A percentile compares a stretch with the other conserved stretches of the same genome.
Evolutionary conservation across 2,797 vertebrate genomes (phyloP).

Genomic region (Toxotes lorentzi): DNA sequence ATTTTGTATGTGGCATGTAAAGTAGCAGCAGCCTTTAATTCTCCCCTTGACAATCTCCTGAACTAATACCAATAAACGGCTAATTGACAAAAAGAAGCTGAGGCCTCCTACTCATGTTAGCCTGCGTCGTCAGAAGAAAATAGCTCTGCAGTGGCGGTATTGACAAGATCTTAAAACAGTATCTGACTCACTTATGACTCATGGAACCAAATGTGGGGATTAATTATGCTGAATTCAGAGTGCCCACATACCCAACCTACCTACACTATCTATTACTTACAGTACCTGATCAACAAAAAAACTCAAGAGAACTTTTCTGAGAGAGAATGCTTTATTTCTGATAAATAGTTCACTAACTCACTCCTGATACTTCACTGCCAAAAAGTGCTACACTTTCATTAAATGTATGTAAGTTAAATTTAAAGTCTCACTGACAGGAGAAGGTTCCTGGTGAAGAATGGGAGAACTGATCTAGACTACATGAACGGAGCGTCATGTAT

Average conservation of each 20-base stretch:
- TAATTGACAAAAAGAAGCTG: slow-evolving; percentile 26
- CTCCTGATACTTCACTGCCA: background rate
- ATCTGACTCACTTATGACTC: slow-evolving; percentile 65
- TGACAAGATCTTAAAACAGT: slow-evolving; percentile 36
- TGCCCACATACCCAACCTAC: slow-evolving; percentile 31
- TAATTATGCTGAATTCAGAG: slow-evolving; percentile 42
- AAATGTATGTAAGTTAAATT: background rate
- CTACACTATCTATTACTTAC: slow-evolving; percentile 15
- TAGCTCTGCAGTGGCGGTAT: slow-evolving; percentile 20
- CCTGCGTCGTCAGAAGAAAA: slow-evolving; percentile 46
- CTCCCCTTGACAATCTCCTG: slow-evolving; percentile 4
- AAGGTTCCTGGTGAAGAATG: background rate
- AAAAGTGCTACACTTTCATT: background rate
- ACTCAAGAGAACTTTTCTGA: background rate
- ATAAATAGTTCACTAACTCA: background rate
- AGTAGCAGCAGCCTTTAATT: background rate
- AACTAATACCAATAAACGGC: slow-evolving; percentile 13
- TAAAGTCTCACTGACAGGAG: background rate
- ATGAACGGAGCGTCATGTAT: background rate
- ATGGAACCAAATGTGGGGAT: slow-evolving; percentile 29
- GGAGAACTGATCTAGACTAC: background rate
- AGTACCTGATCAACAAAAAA: slow-evolving; percentile 9
- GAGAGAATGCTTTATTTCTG: background rate
- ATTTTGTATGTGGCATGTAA: background rate
- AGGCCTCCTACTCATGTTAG: slow-evolving; percentile 27